Base-by-base conservation (phyloP, 2,888 invertebrate genomes). In the Sabatieria punctata region DNA sequence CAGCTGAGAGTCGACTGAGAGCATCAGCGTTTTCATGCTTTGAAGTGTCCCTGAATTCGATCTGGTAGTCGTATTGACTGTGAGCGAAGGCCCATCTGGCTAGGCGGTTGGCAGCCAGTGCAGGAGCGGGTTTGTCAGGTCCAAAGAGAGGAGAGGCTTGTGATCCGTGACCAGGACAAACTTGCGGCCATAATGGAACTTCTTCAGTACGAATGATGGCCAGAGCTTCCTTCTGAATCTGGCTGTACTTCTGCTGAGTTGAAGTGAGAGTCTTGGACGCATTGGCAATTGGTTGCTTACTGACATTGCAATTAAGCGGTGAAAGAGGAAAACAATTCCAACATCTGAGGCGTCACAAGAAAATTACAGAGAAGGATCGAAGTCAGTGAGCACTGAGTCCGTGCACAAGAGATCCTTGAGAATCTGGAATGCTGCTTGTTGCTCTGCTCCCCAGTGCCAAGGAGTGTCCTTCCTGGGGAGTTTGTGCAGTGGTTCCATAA, bases 21-120 rank as follows among this genome's bases (percentile, higher is more conserved):
- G 43, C 45, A 43, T 54, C 51, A 23, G 52, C 53, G 30, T 52
- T 52, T 15, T 24, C 50, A 25, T 52, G 47, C 8, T 41, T 44
- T 15, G 45, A 15, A 15, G 45, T 46, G 4, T 41, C 15, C 18
- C 45, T 27, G 33, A 18, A 43, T 8, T 37, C 43, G 13, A 30
- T 24, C 33, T 15, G 15, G 18, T 43, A 43, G 45, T 44, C 8
- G 26, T 11, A 45, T 22, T 45, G 22, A 4, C 18, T 45, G 11
- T 24, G 41, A n/a, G 30, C 21, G 18, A 54, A 39, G 1, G 49
- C 50, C 52, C 52, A 54, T 19, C 43, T 21, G 19, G 45, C 46
- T 15, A 50, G 27, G 8, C 50, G 51, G 8, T 23, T 40, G 21
- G 49, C 47, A 8, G 50, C 50, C 22, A 52, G 38, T 13, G 33